Percentiles rank a stretch among this genome's conserved stretches.
These are phyloP conservation scores for Dendrophyllia cribrosa DNA, from an alignment of 64 coral and sea anemone genomes.

Conservation along the genomic window DNA sequence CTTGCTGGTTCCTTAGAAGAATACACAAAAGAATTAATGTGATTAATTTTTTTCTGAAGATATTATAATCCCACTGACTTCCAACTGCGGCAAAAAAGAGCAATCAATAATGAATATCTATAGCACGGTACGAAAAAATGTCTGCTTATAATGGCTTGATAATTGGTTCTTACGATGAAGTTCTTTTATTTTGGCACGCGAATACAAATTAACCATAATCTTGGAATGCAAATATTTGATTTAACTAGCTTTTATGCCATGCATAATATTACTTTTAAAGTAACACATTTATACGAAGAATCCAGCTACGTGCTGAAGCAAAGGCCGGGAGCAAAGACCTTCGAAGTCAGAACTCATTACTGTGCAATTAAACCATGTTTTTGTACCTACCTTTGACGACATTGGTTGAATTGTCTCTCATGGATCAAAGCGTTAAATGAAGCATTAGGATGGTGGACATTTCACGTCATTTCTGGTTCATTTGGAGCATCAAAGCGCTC, in stretches of 20 bases:
- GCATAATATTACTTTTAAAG: not conserved
- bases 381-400: conserved; percentile 30
- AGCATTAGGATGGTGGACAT: not conserved
- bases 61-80: not conserved
- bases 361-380: not conserved
- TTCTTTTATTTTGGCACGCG: not conserved
- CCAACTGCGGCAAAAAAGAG: not conserved
- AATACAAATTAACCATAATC: not conserved
- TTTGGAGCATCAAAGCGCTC: conserved; percentile 18
- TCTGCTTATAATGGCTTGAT: not conserved
- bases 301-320: not conserved
- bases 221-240: not conserved
- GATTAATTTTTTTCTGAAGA: not conserved
- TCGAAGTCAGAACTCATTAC: not conserved
- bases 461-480: conserved; percentile 10
- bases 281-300: not conserved
- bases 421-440: conserved; percentile 12
- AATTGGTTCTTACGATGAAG: not conserved
- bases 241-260: not conserved
- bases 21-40: not conserved
- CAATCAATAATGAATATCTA: not conserved
- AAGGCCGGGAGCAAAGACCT: not conserved
- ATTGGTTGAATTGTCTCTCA: conserved; percentile 13
- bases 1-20: not conserved
- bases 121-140: no score